These are phyloP conservation scores for Pluvianellus socialis DNA, from an alignment of 2,113 vertebrate species.

Conservation along the genomic window DNA sequence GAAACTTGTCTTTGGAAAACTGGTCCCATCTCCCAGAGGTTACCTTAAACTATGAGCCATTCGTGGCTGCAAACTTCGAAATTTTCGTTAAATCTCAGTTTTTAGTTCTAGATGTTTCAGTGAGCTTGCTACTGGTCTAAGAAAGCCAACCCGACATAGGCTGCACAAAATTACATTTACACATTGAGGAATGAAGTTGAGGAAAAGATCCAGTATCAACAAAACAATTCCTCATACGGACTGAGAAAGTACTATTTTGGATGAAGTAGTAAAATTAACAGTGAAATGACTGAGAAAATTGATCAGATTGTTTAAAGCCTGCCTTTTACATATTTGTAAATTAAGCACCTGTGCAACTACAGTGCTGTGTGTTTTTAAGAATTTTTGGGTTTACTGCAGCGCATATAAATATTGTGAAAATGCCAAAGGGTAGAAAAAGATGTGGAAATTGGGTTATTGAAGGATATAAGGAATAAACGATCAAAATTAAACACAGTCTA, in stretches of 20 bases:
- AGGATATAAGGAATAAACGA: background rate
- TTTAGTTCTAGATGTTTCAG: background rate
- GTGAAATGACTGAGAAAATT: background rate
- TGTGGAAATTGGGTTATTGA: background rate
- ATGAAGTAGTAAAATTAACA: background rate
- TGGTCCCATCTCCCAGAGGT: background rate
- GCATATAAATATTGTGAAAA: background rate
- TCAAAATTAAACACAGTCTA: accelerated
- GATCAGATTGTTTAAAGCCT: background rate
- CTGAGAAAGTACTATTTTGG: background rate
- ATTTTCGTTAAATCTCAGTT: background rate
- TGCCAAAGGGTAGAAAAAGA: background rate
- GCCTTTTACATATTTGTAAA: background rate
- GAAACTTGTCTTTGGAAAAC: background rate
- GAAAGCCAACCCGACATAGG: accelerated
- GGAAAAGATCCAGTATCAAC: background rate
- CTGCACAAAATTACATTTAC: background rate
- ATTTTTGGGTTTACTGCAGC: background rate
- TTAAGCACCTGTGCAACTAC: background rate
- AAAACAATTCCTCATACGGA: background rate
- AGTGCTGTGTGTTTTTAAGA: background rate
- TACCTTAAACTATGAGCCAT: background rate
- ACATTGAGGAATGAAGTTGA: background rate
- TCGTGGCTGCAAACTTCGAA: background rate
- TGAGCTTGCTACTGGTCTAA: background rate